phyloP scores from a whole-genome alignment of 2,888 invertebrate genomes.

The Volucella zonaria region DNA sequence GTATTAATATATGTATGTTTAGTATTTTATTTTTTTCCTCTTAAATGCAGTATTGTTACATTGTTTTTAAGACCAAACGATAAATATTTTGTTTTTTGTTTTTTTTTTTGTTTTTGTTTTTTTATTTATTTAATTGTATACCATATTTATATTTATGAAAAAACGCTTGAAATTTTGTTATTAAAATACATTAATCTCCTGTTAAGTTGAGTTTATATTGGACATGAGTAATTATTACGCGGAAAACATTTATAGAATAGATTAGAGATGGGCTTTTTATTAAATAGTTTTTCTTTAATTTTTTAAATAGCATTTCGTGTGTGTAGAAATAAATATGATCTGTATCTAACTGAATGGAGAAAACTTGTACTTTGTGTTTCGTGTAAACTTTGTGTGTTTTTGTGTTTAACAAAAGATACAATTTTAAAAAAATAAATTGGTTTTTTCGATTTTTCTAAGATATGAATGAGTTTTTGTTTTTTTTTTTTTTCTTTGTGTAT shows the following conservation, averaged over 20 bases:
- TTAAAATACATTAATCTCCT: slow-evolving; percentile 12
- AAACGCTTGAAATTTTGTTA: slow-evolving; percentile 61
- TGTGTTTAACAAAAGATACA: slow-evolving; percentile 4
- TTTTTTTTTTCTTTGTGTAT: background rate
- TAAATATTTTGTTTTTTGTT: background rate
- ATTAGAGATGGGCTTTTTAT: slow-evolving; percentile 44
- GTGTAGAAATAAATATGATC: slow-evolving; percentile 12
- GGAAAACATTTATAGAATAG: slow-evolving; percentile 22
- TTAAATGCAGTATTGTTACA: slow-evolving; percentile 77
- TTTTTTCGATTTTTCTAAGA: slow-evolving; percentile 15
- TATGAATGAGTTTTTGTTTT: slow-evolving; percentile 23
- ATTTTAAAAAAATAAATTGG: background rate
- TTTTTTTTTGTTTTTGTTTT: background rate
- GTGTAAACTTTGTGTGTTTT: slow-evolving; percentile 26
- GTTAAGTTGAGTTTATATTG: background rate
- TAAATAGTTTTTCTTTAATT: slow-evolving; percentile 13
- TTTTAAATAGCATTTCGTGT: slow-evolving; percentile 21
- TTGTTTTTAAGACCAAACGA: slow-evolving; percentile 31
- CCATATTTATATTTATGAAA: background rate
- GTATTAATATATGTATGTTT: slow-evolving; percentile 39
- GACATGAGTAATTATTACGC: background rate
- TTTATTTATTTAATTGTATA: background rate
- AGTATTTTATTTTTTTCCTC: slow-evolving; percentile 64
- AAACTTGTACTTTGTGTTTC: slow-evolving; percentile 61
- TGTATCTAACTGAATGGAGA: background rate